Conservation (phyloP, 2,888 invertebrate species). For the Drosophila kambysellisi region DNA sequence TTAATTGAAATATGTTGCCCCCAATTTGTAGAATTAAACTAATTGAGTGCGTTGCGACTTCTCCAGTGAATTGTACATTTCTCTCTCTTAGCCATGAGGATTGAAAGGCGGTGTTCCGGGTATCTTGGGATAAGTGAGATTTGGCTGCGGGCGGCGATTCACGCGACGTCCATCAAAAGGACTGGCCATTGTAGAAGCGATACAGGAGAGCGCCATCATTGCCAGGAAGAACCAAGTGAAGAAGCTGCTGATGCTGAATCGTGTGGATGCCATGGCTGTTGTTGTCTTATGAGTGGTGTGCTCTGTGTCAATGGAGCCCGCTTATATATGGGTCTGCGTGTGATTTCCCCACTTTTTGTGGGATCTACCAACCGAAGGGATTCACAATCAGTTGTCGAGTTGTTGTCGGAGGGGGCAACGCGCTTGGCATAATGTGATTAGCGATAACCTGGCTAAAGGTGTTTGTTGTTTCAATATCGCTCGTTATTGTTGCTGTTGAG, state of each 20-base stretch:
- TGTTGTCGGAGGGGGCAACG: neutral
- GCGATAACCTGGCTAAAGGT: conserved; percentile 43
- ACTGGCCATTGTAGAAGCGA: conserved; percentile 25
- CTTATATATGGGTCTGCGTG: conserved; percentile 34
- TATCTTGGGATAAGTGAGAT: conserved; percentile 10
- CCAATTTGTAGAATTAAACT: conserved; percentile 14
- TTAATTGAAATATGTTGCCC: conserved; percentile 54
- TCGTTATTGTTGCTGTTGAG: conserved; percentile 24
- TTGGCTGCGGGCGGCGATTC: conserved; percentile 21
- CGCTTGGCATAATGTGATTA: no score
- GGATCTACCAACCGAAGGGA: conserved; percentile 31
- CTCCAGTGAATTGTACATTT: neutral
- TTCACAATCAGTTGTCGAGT: conserved; percentile 36
- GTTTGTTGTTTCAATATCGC: conserved; percentile 16
- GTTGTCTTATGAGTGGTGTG: conserved; percentile 9
- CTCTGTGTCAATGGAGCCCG: neutral
- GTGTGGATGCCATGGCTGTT: conserved; percentile 41
- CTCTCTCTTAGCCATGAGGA: conserved; percentile 52
- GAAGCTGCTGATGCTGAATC: conserved; percentile 29
- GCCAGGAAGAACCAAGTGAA: conserved; percentile 44
- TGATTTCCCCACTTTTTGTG: conserved; percentile 29
- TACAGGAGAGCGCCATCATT: conserved; percentile 25
- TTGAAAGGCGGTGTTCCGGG: conserved; percentile 67
- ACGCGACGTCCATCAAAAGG: conserved; percentile 53
- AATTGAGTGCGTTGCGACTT: conserved; percentile 9